phyloP scores from a whole-genome alignment of 2,113 vertebrate genomes.

The Cheilinus undulatus region DNA sequence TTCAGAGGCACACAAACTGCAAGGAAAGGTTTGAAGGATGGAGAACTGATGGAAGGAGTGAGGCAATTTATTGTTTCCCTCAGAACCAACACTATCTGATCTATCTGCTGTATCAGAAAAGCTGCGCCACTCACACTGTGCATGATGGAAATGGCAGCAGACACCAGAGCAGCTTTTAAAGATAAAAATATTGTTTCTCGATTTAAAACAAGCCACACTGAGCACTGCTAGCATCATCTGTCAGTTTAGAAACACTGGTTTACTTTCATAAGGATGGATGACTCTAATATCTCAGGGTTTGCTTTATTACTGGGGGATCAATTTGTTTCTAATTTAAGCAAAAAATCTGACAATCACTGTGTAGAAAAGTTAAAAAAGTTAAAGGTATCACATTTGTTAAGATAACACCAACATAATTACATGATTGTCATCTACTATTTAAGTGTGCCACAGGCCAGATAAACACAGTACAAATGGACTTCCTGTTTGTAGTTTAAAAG shows the following conservation, averaged over 20 bases:
- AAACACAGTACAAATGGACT: too few relatives aligned
- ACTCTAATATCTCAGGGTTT: background rate
- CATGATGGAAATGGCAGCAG: background rate
- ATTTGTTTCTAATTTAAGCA: too few relatives aligned
- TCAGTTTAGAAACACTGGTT: too few relatives aligned
- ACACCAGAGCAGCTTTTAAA: background rate
- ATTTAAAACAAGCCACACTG: background rate
- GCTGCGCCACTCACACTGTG: background rate
- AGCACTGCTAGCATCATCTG: background rate
- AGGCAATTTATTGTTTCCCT: background rate
- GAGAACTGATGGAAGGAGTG: conserved; percentile 3
- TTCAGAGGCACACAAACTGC: conserved; percentile 2
- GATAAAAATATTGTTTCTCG: background rate
- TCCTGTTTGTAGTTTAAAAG: too few relatives aligned
- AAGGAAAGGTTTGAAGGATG: background rate
- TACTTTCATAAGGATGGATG: too few relatives aligned
- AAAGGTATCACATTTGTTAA: too few relatives aligned
- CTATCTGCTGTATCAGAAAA: background rate
- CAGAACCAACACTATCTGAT: conserved; percentile 5
- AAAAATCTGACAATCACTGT: too few relatives aligned
- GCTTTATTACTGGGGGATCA: too few relatives aligned
- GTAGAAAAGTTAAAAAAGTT: too few relatives aligned
- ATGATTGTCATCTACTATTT: too few relatives aligned
- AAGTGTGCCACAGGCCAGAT: too few relatives aligned
- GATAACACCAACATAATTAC: too few relatives aligned